Percentiles rank a stretch among this genome's conserved stretches.
Conservation (phyloP, 1,140 invertebrate species). For the Heliconius congener region DNA sequence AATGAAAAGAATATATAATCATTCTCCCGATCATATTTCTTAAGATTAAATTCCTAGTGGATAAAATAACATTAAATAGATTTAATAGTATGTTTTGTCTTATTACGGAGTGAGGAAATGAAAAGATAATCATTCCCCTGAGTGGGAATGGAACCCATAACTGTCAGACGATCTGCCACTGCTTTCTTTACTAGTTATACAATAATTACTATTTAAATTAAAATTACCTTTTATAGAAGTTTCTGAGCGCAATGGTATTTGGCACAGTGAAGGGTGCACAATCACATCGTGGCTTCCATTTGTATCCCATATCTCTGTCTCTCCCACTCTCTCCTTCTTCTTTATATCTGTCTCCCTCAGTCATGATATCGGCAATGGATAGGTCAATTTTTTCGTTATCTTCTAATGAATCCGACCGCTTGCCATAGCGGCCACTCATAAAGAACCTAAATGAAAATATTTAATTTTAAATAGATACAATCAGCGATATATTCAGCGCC, state of each 20-base stretch:
- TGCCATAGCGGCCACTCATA: conserved; percentile 16
- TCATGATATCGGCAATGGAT: conserved; percentile 12
- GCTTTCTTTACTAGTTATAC: too few relatives aligned
- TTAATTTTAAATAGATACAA: not conserved
- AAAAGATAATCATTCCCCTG: too few relatives aligned
- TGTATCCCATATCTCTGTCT: not conserved
- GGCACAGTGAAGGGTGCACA: not conserved
- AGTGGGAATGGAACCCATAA: too few relatives aligned
- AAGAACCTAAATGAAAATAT: not conserved
- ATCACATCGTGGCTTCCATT: not conserved
- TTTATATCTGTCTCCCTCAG: not conserved
- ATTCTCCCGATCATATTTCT: too few relatives aligned
- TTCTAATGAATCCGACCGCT: not conserved
- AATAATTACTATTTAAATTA: not conserved
- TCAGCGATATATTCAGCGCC: too few relatives aligned
- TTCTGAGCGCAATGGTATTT: not conserved
- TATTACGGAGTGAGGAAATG: too few relatives aligned
- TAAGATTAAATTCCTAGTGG: too few relatives aligned
- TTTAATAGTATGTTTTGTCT: too few relatives aligned
- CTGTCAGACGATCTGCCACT: too few relatives aligned
- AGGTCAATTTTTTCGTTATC: conserved; percentile 10
- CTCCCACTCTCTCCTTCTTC: not conserved
- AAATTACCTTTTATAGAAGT: not conserved
- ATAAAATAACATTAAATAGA: too few relatives aligned
- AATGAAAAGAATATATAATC: not conserved